Percentiles rank a stretch among this genome's conserved stretches.
Evolutionary conservation across 2,888 invertebrate species (phyloP).

Genomic region (Pseudococcus viburni): DNA sequence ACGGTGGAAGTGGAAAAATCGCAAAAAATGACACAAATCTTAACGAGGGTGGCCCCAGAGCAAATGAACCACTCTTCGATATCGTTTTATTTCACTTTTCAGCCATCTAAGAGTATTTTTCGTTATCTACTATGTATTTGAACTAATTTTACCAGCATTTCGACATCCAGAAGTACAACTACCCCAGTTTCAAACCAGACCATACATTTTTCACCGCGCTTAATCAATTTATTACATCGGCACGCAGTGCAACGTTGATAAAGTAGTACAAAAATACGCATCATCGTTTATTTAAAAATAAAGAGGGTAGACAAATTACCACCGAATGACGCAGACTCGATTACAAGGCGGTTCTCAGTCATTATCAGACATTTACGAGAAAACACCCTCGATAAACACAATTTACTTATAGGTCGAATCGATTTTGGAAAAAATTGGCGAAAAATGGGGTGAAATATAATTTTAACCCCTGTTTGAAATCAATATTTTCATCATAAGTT

Average conservation of each 20-base stretch:
- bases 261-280: neutral
- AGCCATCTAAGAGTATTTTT: too few relatives aligned
- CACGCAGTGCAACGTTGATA: neutral
- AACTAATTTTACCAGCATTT: too few relatives aligned
- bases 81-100: too few relatives aligned
- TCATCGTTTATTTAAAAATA: conserved; percentile 23
- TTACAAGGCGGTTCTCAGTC: conserved; percentile 1
- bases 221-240: conserved; percentile 1
- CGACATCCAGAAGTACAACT: too few relatives aligned
- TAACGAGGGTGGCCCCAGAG: too few relatives aligned
- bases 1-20: too few relatives aligned
- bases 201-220: too few relatives aligned
- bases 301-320: conserved; percentile 37
- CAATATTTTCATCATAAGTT: neutral
- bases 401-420: conserved; percentile 1
- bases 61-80: too few relatives aligned
- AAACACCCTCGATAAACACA: conserved; percentile 22
- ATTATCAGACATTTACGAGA: conserved; percentile 13
- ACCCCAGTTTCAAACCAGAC: too few relatives aligned
- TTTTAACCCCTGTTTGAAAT: neutral
- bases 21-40: too few relatives aligned
- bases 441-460: neutral
- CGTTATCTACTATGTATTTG: too few relatives aligned
- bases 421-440: neutral
- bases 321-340: neutral